Evolutionary conservation across 2,113 vertebrate genomes (phyloP), one percentile per base, ranked within the genome.

Genomic region (Bubo scandiacus): DNA sequence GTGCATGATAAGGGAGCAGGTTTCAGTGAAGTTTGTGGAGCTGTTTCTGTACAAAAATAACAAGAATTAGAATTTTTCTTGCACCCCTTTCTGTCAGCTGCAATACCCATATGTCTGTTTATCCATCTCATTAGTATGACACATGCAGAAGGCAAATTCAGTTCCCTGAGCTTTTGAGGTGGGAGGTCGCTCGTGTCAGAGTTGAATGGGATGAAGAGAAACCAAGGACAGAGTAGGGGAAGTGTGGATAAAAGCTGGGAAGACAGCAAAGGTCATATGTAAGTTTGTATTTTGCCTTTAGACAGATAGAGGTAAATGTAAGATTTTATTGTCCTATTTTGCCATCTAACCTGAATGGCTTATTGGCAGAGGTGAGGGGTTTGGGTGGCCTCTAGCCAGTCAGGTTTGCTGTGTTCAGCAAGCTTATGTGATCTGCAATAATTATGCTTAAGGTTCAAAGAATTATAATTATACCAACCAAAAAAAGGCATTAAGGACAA

Each of bases 401-500:
- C 54, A 47, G 71, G 51, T 85, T 90, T 89, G 87, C 59, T 85
- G 40, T 14, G 5, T 84, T 81, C 88, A 88, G 90, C 66, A 79
- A 62, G 72, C 93, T 94, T 49, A 59, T 83, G 74, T 73, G 81
- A 67, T 87, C 71, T 92, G 78, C 55, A 88, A 84, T 83, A 65
- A 81, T 86, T 82, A 71, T n/a, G 16, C 92, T 79, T 92, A 38
- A 92, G 83, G 81, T 92, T 96, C 95, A 86, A 74, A 93, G 81
- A 95, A 93, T 96, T 94, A 26, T 96, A 96, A 97, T 96, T 97
- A 86, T 61, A 78, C 82, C 78, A 73, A 95, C 78, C 81, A 30
- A 95, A 89, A 94, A 86, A 94, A 96, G 90, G 86, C 89, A 96
- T 97, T 97, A 94, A 97, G 95, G 95, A 93, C 81, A 80, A 90